Percentiles rank a stretch among this genome's conserved stretches.
Evolutionary conservation across 2,113 vertebrate genomes (phyloP).

Genomic region (Rhadina sibilatrix): DNA sequence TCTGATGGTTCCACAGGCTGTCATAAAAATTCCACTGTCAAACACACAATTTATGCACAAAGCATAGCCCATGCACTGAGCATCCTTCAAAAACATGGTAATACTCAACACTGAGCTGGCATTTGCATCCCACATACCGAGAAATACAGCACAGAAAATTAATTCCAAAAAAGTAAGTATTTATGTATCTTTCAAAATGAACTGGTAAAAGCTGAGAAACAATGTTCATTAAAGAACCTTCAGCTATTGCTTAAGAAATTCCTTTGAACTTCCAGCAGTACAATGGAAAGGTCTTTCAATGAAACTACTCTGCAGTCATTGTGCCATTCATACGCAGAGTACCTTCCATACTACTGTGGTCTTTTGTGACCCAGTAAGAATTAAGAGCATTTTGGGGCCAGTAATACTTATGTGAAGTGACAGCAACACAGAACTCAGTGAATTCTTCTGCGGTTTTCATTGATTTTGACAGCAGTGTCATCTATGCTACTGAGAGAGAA

Average conservation of each 20-base stretch:
- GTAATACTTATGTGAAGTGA: conserved; percentile 37
- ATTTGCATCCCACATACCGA: not conserved
- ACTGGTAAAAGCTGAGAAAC: not conserved
- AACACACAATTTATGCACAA: not conserved
- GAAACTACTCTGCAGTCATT: not conserved
- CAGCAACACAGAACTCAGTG: not conserved
- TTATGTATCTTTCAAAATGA: not conserved
- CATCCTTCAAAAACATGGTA: not conserved
- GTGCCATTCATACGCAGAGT: not conserved
- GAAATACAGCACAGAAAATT: not conserved
- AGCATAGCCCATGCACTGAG: not conserved
- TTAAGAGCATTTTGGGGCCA: conserved; percentile 11
- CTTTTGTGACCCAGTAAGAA: conserved; percentile 17
- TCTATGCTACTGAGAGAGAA: not conserved
- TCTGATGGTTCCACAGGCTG: not conserved
- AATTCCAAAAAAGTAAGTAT: not conserved
- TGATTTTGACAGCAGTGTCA: conserved; percentile 51
- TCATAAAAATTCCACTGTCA: not conserved
- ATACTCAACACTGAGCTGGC: not conserved
- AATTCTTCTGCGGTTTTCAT: conserved; percentile 17
- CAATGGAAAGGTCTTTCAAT: not conserved
- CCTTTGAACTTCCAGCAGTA: not conserved
- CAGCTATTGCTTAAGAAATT: not conserved
- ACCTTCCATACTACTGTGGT: not conserved
- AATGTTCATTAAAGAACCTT: not conserved